phyloP scores from a whole-genome alignment of 2,888 invertebrate genomes.

The Aspidiotus rigidus region DNA sequence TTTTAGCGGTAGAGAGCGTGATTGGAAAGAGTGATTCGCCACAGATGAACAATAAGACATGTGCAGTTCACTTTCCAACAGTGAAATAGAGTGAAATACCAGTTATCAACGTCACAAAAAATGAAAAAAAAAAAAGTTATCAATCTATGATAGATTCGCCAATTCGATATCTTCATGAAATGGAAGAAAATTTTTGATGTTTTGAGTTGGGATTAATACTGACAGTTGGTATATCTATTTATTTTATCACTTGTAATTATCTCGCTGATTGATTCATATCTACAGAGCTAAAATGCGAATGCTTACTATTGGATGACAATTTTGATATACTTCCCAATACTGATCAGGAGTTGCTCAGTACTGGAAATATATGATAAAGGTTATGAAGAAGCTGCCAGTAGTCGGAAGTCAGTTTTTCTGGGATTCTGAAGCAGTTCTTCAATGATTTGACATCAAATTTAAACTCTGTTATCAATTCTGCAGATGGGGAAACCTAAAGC shows the following conservation, averaged over 20 bases:
- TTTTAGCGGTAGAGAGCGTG: no score
- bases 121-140: slow-evolving; percentile 1
- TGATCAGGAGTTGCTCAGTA: not conserved
- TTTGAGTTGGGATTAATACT: not conserved
- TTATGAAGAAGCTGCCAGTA: not conserved
- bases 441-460: not conserved
- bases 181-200: not conserved
- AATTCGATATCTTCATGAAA: not conserved
- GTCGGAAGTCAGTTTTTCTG: not conserved
- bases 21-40: no score
- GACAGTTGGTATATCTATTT: not conserved
- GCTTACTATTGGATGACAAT: no score
- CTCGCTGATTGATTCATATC: not conserved
- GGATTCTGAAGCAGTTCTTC: not conserved
- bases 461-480: not conserved
- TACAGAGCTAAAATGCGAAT: not conserved
- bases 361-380: not conserved
- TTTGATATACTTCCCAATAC: not conserved
- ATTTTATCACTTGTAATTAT: not conserved
- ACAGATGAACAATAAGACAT: not conserved
- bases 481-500: not conserved
- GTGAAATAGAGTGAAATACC: not conserved
- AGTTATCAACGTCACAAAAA: not conserved
- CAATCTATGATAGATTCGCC: not conserved
- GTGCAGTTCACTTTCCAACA: not conserved